Conservation (phyloP, 1,140 invertebrate genomes). For the Drosophila sproati region DNA sequence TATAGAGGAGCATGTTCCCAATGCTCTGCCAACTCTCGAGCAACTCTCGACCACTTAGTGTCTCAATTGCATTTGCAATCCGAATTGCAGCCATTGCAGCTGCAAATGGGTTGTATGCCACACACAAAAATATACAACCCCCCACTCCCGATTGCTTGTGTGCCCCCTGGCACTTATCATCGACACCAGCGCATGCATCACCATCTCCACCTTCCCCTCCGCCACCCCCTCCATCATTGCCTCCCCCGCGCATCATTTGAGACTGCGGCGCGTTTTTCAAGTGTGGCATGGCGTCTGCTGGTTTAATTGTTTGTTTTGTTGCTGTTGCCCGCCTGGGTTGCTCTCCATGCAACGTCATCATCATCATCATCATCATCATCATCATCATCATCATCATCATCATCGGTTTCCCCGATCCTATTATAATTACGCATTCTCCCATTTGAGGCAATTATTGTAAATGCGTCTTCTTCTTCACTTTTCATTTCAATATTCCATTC, state of each 20-base stretch:
- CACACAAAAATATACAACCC: conserved; percentile 12
- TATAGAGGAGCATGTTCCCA: conserved; percentile 18
- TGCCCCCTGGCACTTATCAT: conserved; percentile 56
- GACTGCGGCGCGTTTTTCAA: conserved; percentile 63
- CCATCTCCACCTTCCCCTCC: not conserved
- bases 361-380: conserved; percentile 28
- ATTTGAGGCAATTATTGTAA: conserved; percentile 71
- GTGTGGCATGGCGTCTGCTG: conserved; percentile 68
- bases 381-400: conserved; percentile 12
- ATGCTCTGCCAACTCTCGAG: not conserved
- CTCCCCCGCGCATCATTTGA: conserved; percentile 35
- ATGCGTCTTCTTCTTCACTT: conserved; percentile 50
- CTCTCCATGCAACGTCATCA: conserved; percentile 29
- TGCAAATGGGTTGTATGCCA: conserved; percentile 54
- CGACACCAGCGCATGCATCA: conserved; percentile 32
- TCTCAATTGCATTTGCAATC: conserved; percentile 76
- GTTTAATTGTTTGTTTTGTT: conserved; percentile 51
- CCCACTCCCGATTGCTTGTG: conserved; percentile 1
- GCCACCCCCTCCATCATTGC: not conserved
- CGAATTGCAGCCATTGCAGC: conserved; percentile 62
- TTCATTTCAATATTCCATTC: conserved; percentile 40
- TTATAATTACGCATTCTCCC: conserved; percentile 58
- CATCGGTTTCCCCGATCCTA: conserved; percentile 30
- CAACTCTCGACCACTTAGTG: conserved; percentile 62
- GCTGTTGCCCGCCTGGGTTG: conserved; percentile 37